These are phyloP conservation scores for Cerastis leucographa DNA, from an alignment of 2,888 invertebrate genomes.

Conservation along the genomic window DNA sequence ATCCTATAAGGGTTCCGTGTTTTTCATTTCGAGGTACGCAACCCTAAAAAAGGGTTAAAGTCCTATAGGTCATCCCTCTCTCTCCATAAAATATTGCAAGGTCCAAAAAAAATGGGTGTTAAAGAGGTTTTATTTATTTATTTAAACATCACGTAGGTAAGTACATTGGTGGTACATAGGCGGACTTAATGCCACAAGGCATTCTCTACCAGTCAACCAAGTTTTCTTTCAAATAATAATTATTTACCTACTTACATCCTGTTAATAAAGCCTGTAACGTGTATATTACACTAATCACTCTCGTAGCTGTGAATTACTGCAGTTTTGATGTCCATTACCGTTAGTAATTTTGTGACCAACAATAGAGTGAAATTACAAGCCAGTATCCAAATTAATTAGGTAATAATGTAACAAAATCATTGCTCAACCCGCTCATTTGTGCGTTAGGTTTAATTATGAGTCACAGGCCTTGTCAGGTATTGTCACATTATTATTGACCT, in stretches of 20 bases:
- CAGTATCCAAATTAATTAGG: conserved; percentile 21
- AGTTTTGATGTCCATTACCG: background rate
- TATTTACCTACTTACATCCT: background rate
- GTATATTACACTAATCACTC: background rate
- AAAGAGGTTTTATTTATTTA: too few species aligned
- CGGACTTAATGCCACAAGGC: too few species aligned
- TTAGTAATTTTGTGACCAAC: conserved; percentile 10
- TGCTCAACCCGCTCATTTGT: conserved; percentile 3
- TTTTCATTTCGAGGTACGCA: too few species aligned
- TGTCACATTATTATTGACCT: background rate
- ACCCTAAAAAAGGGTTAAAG: too few species aligned
- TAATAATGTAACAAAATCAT: conserved; percentile 12
- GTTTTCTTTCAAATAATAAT: background rate
- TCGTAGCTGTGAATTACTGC: background rate
- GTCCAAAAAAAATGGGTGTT: background rate
- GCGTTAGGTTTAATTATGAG: conserved; percentile 5
- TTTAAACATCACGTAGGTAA: too few species aligned
- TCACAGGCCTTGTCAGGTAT: background rate
- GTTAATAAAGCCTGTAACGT: background rate
- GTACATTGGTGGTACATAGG: too few species aligned
- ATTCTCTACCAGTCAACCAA: too few species aligned
- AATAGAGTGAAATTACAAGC: conserved; percentile 13
- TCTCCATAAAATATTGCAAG: background rate
- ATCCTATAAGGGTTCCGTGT: too few species aligned
- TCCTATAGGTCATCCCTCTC: background rate